These are phyloP conservation scores for Atta cephalotes DNA, from an alignment of 1,140 invertebrate species.

Conservation along the genomic window DNA sequence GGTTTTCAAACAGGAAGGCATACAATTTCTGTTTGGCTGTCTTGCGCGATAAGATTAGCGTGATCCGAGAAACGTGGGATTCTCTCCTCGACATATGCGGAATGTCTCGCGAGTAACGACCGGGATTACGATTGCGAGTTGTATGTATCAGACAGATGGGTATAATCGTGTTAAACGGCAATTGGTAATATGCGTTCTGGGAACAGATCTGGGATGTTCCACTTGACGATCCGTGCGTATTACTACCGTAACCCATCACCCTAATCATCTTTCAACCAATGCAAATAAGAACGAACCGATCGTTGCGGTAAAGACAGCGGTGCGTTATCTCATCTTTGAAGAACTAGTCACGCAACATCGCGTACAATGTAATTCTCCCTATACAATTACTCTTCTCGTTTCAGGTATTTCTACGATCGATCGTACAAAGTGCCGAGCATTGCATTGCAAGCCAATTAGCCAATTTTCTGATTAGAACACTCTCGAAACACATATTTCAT, in stretches of 20 bases:
- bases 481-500: background rate
- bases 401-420: constrained; percentile 15
- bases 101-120: constrained; percentile 32
- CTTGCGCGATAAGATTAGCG: constrained; percentile 47
- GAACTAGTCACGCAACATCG: constrained; percentile 47
- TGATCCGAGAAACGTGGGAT: constrained; percentile 28
- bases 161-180: constrained; percentile 47
- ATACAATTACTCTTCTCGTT: background rate
- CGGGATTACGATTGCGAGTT: constrained; percentile 5
- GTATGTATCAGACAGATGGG: background rate
- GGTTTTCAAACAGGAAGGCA: constrained; percentile 1
- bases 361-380: constrained; percentile 6
- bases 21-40: constrained; percentile 29
- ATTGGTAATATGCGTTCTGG: constrained; percentile 8
- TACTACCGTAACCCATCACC: constrained; percentile 1
- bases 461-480: constrained; percentile 5
- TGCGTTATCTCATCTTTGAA: constrained; percentile 2
- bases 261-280: constrained; percentile 18
- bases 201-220: constrained; percentile 9
- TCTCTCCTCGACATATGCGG: background rate
- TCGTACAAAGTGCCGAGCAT: background rate
- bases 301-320: constrained; percentile 14
- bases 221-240: constrained; percentile 33
- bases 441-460: background rate
- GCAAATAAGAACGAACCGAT: constrained; percentile 32